Evolutionary conservation across 2,113 vertebrate species (phyloP), one percentile per base, ranked within the genome.

Genomic region (Excalfactoria chinensis): DNA sequence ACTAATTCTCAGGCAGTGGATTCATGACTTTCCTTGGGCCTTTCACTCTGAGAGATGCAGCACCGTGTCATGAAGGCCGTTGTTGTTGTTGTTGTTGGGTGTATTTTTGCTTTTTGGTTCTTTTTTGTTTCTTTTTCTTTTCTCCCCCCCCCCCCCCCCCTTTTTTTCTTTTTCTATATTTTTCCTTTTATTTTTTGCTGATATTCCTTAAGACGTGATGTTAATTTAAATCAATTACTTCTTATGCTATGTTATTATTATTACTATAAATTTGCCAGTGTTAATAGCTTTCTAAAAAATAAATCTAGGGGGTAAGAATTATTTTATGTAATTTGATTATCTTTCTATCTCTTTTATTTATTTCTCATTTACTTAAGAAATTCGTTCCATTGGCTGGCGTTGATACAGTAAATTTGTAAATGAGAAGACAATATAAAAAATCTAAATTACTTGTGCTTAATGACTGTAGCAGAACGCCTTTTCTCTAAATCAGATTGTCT

Each of bases 401-500:
- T 98, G 97, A 98, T 98, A 98, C 98, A 98, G 98, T 98, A 98
- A 97, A 98, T 98, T 98, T 98, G 98, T 98, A 98, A 98, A 98
- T 98, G 98, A 98, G 97, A 96, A 98, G 97, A 98, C 98, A 96
- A 98, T 98, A 98, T 98, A 97, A 97, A 98, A 98, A 98, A 97
- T 98, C 97, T 97, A 98, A 98, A 98, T 98, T 98, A 97, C 98
- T 99, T 98, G 97, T 98, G 98, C 98, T 98, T 98, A 98, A 99
- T 99, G 98, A 99, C 98, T 98, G 98, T 98, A 96, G 98, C 98
- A 98, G 97, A 98, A 98, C 96, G 97, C 97, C 98, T 99, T 98
- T 98, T 98, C 98, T 98, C 97, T 97, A 98, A 98, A 99, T 98
- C 98, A 99, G 98, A 99, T 99, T 99, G 97, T 97, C 98, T 98